phyloP scores from a whole-genome alignment of 2,797 vertebrate genomes.

The Vipera ursinii region DNA sequence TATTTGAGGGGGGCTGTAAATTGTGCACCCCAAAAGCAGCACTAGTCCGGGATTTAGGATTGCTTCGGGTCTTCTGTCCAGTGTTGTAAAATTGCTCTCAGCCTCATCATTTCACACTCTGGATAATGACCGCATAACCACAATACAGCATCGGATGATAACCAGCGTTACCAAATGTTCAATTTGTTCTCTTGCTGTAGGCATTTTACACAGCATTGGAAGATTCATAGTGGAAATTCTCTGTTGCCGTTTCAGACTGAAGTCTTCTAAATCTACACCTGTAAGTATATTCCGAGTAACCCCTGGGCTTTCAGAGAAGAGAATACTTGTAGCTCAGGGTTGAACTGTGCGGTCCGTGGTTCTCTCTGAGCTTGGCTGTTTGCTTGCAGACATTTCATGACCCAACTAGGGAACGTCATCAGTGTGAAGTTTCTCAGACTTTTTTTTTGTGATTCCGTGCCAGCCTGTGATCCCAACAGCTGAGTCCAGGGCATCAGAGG shows the following conservation, averaged over 20 bases:
- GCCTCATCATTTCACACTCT: neutral
- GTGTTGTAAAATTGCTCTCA: too few relatives aligned
- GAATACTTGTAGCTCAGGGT: neutral
- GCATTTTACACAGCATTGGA: conserved; percentile 89
- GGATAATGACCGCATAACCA: neutral
- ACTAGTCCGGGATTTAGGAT: too few relatives aligned
- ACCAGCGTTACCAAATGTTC: neutral
- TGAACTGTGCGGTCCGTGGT: neutral
- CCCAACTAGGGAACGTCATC: neutral
- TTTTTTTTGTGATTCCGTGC: too few relatives aligned
- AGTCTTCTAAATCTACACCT: conserved; percentile 74
- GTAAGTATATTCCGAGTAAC: conserved; percentile 59
- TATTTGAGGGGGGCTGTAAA: too few relatives aligned
- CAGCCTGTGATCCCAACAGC: too few relatives aligned
- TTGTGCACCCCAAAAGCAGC: too few relatives aligned
- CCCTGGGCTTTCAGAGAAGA: neutral
- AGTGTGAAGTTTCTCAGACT: neutral
- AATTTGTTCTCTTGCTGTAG: conserved; percentile 67
- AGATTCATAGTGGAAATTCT: conserved; percentile 89
- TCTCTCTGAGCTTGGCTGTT: neutral
- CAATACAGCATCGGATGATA: neutral
- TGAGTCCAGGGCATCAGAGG: too few relatives aligned
- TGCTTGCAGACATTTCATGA: neutral
- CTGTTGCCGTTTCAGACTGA: conserved; percentile 91
- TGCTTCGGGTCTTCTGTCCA: neutral